Conservation (phyloP, 2,113 vertebrate genomes). For the Prionailurus bengalensis region DNA sequence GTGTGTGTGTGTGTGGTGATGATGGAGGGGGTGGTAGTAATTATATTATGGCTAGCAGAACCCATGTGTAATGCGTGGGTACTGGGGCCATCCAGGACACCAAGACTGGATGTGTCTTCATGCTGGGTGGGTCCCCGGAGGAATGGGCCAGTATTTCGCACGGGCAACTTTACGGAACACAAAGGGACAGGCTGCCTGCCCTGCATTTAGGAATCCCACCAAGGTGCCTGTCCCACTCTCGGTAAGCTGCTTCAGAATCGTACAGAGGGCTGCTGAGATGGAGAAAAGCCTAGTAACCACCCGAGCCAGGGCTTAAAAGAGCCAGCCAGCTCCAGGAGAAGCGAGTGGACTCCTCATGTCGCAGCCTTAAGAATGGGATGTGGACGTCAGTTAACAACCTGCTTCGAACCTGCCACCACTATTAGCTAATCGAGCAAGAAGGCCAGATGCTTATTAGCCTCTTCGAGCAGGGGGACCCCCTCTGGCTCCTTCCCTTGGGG, state of each 20-base stretch:
- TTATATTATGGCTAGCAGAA: not conserved
- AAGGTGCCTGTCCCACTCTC: not conserved
- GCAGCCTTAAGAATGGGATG: fast-evolving
- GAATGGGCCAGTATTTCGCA: not conserved
- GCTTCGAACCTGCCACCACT: not conserved
- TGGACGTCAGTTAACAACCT: not conserved
- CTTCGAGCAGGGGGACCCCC: not conserved
- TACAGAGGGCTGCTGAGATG: not conserved
- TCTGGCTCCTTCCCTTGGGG: not conserved
- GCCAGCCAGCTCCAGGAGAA: not conserved
- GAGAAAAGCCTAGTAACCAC: not conserved
- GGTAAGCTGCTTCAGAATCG: not conserved
- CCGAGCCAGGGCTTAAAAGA: not conserved
- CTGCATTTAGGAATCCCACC: not conserved
- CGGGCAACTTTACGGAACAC: too few species aligned
- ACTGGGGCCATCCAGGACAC: not conserved
- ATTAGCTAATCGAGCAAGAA: not conserved
- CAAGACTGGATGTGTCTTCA: too few species aligned
- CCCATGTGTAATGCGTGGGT: fast-evolving
- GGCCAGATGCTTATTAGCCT: not conserved
- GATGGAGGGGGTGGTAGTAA: fast-evolving
- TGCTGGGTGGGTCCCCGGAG: not conserved
- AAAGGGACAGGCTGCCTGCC: not conserved
- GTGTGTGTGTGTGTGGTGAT: not conserved
- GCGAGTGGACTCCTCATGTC: not conserved